Evolutionary conservation across 2,797 vertebrate genomes (phyloP).

Genomic region (Arctocebus calabarensis): DNA sequence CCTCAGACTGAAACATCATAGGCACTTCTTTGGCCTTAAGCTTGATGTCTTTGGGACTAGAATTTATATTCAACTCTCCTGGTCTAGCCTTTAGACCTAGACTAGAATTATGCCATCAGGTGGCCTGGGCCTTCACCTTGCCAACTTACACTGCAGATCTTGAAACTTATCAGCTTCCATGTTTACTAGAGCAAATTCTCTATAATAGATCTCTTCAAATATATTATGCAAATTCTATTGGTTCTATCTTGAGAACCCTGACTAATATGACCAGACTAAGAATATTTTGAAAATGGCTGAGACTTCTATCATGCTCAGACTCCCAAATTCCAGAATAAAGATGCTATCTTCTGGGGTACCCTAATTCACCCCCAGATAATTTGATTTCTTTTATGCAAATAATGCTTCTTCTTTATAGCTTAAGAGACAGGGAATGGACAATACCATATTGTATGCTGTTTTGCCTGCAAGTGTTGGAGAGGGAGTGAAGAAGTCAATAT

Average conservation of each 20-base stretch:
- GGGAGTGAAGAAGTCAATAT: background rate
- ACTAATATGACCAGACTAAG: background rate
- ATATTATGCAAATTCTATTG: too few species aligned
- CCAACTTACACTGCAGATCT: background rate
- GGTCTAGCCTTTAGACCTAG: background rate
- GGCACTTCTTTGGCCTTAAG: background rate
- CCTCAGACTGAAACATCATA: background rate
- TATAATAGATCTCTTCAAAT: background rate
- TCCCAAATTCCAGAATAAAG: background rate
- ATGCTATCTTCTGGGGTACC: background rate
- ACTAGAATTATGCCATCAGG: background rate
- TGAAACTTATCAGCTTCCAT: background rate
- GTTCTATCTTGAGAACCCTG: background rate
- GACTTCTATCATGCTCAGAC: background rate
- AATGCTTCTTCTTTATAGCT: background rate
- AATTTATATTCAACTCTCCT: background rate
- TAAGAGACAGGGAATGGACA: background rate
- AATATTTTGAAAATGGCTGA: constrained; percentile 8
- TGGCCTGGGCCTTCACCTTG: background rate
- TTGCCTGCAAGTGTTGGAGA: background rate
- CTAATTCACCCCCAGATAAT: background rate
- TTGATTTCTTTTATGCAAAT: background rate
- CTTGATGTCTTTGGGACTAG: background rate
- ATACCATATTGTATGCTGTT: background rate
- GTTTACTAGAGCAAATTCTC: background rate